A percentile compares a stretch with the other conserved stretches of the same genome.
These are phyloP conservation scores for Larimichthys polyactis DNA, from an alignment of 2,113 vertebrate species.

Conservation along the genomic window DNA sequence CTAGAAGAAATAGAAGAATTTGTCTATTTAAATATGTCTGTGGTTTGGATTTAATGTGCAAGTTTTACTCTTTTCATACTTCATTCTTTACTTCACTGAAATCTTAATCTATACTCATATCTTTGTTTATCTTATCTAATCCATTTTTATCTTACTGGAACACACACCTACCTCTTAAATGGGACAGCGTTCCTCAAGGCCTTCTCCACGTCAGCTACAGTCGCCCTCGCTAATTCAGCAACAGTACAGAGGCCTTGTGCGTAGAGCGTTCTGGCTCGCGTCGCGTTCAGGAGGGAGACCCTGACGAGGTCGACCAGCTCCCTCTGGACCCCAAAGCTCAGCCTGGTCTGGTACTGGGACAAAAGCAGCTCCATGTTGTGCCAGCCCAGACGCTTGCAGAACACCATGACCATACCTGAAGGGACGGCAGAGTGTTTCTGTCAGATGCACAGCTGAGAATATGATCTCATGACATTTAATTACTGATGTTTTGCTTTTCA, in stretches of 20 bases:
- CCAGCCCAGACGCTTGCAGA: slow-evolving; percentile 96
- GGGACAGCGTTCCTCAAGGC: slow-evolving; percentile 91
- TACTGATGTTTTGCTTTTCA: not conserved
- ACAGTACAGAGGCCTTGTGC: slow-evolving; percentile 89
- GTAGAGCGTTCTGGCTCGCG: slow-evolving; percentile 90
- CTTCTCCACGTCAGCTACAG: slow-evolving; percentile 86
- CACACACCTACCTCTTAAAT: slow-evolving; percentile 91
- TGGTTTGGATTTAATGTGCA: not conserved
- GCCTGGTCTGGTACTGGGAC: slow-evolving; percentile 95
- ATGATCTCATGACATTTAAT: not conserved
- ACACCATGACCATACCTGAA: slow-evolving; percentile 95
- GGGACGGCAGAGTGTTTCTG: not conserved
- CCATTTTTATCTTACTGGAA: slow-evolving; percentile 3
- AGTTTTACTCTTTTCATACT: not conserved
- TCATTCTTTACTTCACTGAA: not conserved
- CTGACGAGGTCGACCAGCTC: slow-evolving; percentile 96
- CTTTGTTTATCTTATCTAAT: not conserved
- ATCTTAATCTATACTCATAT: not conserved
- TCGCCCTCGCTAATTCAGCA: slow-evolving; percentile 91
- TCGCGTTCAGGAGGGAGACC: slow-evolving; percentile 92
- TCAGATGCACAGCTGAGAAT: not conserved
- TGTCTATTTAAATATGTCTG: not conserved
- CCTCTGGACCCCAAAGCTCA: slow-evolving; percentile 94
- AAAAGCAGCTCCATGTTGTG: slow-evolving; percentile 97
- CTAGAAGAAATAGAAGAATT: too few species aligned